Base-by-base conservation (phyloP, 2,888 invertebrate species). In the Caenorhabditis panamensis region DNA sequence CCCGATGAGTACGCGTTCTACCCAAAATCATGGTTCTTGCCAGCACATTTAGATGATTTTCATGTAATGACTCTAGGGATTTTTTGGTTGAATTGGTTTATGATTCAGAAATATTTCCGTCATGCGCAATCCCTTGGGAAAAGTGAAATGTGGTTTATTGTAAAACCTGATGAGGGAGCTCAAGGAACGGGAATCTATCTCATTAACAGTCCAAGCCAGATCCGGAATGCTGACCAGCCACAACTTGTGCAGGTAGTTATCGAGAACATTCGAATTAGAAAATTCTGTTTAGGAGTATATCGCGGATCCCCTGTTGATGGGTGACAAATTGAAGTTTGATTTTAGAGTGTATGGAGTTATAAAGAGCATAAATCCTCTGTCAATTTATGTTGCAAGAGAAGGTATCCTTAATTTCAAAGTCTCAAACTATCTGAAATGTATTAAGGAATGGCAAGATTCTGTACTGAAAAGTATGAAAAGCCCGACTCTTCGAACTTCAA, bases 141-240 rank as follows among this genome's bases (percentile, higher is more conserved):
- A 51, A 73, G 61, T 3, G 81, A 84, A 51, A 79, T 80, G 36
- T 92, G 92, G 82, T 93, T 90, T 85, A 93, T 93, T 63, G 92
- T 92, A 16, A 93, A 93, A 83, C 93, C 93, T 0, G 92, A 92
- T 81, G 91, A 92, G 88, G 90, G 90, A 6, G 91, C 92, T 4
- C 92, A 93, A 82, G 93, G 93, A 2, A 92, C 92, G 5, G 92
- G 92, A 11, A 93, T 93, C 63, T 93, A 92, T 85, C 85, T 93
- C 26, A 90, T 93, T 4, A 87, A 90, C 9, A 91, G 91, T 28
- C 91, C 92, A 0, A 87, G 88, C n/a, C 91, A 92, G 22, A 91
- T 92, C 6, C 91, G 91, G n/a, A 79, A 87, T 64, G 61, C 64
- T n/a, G 47, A 79, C 11, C 84, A 87, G 26, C 79, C 84, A 59